These are phyloP conservation scores for Cantharis rustica DNA, from an alignment of 2,888 invertebrate species.

Conservation along the genomic window DNA sequence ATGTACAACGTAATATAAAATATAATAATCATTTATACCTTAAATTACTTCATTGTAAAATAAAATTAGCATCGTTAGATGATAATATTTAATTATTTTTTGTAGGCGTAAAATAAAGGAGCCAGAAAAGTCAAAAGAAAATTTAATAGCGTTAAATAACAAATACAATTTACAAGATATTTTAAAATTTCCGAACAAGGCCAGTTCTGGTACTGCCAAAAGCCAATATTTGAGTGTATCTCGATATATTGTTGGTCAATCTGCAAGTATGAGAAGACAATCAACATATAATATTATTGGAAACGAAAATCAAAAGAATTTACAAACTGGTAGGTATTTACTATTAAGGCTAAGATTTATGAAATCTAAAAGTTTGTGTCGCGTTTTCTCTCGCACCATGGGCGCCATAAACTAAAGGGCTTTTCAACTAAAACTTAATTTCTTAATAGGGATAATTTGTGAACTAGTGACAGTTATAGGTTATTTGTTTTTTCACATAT, in stretches of 20 bases:
- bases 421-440: no score
- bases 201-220: slow-evolving; percentile 61
- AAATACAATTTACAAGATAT: slow-evolving; percentile 57
- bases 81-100: not conserved
- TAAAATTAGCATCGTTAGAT: no score
- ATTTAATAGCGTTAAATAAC: slow-evolving; percentile 56
- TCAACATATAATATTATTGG: slow-evolving; percentile 43
- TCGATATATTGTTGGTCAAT: slow-evolving; percentile 74
- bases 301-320: slow-evolving; percentile 33
- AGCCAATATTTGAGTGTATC: slow-evolving; percentile 78
- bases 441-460: no score
- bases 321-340: not conserved
- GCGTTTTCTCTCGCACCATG: no score
- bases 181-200: slow-evolving; percentile 52
- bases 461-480: no score
- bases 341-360: no score
- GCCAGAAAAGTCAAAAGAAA: slow-evolving; percentile 52
- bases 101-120: slow-evolving; percentile 50
- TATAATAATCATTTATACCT: no score
- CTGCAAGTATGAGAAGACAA: slow-evolving; percentile 46
- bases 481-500: no score
- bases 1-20: no score
- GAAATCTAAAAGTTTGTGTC: no score
- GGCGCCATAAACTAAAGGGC: no score
- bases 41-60: no score